These are phyloP conservation scores for Serilophus lunatus DNA, from an alignment of 2,113 vertebrate species.

Conservation along the genomic window DNA sequence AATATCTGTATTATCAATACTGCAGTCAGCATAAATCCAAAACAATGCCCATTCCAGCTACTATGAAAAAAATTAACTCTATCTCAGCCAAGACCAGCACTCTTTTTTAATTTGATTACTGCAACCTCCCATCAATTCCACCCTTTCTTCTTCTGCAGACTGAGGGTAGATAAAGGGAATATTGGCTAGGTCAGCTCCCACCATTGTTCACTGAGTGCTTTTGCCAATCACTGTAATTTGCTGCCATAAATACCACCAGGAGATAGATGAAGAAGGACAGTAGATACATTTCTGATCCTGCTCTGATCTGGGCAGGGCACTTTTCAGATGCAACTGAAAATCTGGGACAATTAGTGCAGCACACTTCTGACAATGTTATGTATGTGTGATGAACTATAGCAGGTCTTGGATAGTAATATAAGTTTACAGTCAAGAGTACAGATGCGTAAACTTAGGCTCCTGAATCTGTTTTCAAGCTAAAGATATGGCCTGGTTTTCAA, in stretches of 20 bases:
- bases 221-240: neutral
- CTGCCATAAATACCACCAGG: neutral
- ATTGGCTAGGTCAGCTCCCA: neutral
- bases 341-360: conserved; percentile 17
- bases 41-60: neutral
- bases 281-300: neutral
- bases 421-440: conserved; percentile 32
- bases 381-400: conserved; percentile 26
- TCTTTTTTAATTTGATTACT: neutral
- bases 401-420: conserved; percentile 4
- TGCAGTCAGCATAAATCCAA: neutral
- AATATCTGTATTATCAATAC: neutral
- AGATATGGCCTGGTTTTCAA: conserved; percentile 62
- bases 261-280: neutral
- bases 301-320: neutral
- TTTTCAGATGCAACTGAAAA: neutral
- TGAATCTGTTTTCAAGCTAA: conserved; percentile 57
- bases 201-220: neutral
- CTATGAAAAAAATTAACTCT: neutral
- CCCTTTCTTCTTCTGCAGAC: neutral
- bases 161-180: neutral
- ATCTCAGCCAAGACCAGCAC: neutral
- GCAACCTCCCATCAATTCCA: neutral
- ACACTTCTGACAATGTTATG: neutral
- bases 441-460: conserved; percentile 31